Evolutionary conservation across 2,888 invertebrate species (phyloP), one percentile per base, ranked within the genome.

Genomic region (Petrophora chlorosata): DNA sequence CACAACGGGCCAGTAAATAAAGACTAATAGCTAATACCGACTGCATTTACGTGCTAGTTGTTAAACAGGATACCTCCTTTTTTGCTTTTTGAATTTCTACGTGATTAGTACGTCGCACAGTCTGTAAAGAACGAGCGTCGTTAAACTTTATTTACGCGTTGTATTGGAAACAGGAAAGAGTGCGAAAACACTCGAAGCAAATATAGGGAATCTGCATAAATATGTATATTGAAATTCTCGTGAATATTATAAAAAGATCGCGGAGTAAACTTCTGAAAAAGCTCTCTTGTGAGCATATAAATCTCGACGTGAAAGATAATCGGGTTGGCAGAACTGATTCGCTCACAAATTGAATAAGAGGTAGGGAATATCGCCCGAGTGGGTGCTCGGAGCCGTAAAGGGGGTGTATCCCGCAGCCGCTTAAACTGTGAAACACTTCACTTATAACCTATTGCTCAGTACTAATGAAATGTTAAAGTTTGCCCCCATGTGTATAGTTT

Each of bases 311-410:
- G 82, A 78, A 80, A 85, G 81, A 86, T 88, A 88, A 87, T 86
- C 85, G 80, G 76, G 84, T 86, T 86, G 83, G 82, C 76, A 80
- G 83, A 83, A 85, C 85, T 85, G 87, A 87, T 88, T 88, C 84
- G 80, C 79, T 85, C 80, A 74, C 84, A 88, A 87, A 87, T 88
- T 87, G 85, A 87, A 88, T 87, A 85, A 87, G 82, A 83, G 83
- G 76, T 76, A 76, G 70, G 76, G 76, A 78, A 79, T 76, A 79
- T 76, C 80, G 71, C 75, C 67, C 63, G 73, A 65, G 69, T 63
- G 72, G 66, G 69, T 56, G 65, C 67, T 53, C 63, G 57, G 67
- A 61, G 67, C 9, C 25, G n/a, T 25, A 1, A 10, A 67, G 72
- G 63, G 60, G 68, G 41, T 30, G 47, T 23, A 30, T 40, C 53